Evolutionary conservation across 2,113 vertebrate genomes (phyloP).

Genomic region (Anas platyrhynchos): DNA sequence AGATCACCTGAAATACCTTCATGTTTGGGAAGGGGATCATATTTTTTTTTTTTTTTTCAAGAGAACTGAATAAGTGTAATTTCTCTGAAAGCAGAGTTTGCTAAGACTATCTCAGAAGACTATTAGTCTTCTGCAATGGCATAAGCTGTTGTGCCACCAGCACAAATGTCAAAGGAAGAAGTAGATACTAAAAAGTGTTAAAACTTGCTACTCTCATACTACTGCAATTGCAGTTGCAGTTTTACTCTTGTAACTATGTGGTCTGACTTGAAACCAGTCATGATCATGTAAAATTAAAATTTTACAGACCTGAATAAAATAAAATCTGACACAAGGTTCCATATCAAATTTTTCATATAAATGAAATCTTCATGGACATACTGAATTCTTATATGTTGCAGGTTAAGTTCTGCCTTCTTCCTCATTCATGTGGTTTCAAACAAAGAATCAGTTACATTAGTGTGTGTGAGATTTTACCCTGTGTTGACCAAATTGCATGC

Average conservation of each 20-base stretch:
- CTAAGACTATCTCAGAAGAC: no score
- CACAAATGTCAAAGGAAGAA: background rate
- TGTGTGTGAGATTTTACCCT: background rate
- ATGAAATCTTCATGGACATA: background rate
- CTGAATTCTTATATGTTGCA: background rate
- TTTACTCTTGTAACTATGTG: background rate
- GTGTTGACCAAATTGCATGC: background rate
- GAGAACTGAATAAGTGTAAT: background rate
- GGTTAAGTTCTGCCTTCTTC: background rate
- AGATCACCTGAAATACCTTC: background rate
- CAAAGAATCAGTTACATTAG: background rate
- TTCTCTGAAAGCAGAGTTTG: accelerated
- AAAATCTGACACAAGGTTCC: background rate
- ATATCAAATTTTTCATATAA: background rate
- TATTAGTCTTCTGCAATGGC: background rate
- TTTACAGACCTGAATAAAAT: background rate
- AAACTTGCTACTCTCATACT: background rate
- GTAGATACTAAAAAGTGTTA: background rate
- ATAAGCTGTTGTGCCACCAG: background rate
- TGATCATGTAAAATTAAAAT: background rate
- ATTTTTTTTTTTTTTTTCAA: background rate
- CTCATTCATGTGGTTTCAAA: background rate
- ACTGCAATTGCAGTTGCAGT: background rate
- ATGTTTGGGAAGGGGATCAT: background rate
- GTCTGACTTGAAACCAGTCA: background rate